A percentile compares a stretch with the other conserved stretches of the same genome.
phyloP scores from a whole-genome alignment of 35 echinoderm and acorn worm species.

The Patiria miniata region DNA sequence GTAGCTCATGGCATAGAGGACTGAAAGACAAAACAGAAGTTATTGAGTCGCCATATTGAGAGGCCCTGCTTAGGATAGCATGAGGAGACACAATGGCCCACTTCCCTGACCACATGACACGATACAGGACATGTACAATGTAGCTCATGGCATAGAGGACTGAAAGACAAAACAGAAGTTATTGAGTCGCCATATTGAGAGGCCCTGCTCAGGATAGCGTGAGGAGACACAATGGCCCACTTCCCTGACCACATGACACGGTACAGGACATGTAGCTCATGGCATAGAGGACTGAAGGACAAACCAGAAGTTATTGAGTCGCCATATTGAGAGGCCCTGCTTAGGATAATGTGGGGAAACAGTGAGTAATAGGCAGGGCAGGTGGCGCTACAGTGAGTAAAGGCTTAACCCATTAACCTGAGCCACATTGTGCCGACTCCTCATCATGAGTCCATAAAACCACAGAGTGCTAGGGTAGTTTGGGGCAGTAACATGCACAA shows the following conservation, averaged over 20 bases:
- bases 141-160: constrained; percentile 86
- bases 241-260: constrained; percentile 99
- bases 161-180: constrained; percentile 20
- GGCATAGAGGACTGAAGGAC: constrained; percentile 63
- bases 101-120: constrained; percentile 99
- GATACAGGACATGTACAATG: constrained; percentile 86
- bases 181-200: constrained; percentile 90
- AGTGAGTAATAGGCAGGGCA: too few relatives aligned
- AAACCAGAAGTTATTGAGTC: too few relatives aligned
- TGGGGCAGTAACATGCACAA: too few relatives aligned
- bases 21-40: constrained; percentile 30
- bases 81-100: constrained; percentile 97
- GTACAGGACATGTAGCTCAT: constrained; percentile 90
- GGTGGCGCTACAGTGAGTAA: too few relatives aligned
- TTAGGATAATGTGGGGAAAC: too few relatives aligned
- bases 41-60: constrained; percentile 87
- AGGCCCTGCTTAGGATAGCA: constrained; percentile 80
- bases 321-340: too few relatives aligned
- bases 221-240: constrained; percentile 95
- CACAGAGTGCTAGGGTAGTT: too few relatives aligned
- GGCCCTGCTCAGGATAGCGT: constrained; percentile 81
- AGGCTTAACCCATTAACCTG: too few relatives aligned
- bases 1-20: constrained; percentile 85
- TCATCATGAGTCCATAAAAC: too few relatives aligned
- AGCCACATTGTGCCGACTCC: too few relatives aligned